Percentiles rank a stretch among this genome's conserved stretches.
These are phyloP conservation scores for Lophius americanus DNA, from an alignment of 2,797 vertebrate genomes.

Conservation along the genomic window DNA sequence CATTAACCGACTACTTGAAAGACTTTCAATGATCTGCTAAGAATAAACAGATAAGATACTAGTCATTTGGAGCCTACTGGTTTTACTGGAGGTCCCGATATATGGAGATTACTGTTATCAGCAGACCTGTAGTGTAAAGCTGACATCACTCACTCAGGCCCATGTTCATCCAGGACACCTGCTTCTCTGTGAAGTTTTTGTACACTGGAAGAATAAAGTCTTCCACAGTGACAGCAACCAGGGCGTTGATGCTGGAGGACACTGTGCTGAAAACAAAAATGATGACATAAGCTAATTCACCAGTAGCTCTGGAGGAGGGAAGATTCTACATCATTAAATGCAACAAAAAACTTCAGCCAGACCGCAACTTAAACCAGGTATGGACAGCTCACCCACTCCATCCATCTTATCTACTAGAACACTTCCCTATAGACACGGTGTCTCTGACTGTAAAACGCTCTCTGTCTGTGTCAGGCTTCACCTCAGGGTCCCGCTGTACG, in stretches of 20 bases:
- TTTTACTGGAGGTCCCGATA: neutral
- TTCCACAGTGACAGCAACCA: conserved; percentile 86
- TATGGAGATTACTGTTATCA: neutral
- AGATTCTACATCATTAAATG: neutral
- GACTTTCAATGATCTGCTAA: neutral
- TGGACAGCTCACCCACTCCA: neutral
- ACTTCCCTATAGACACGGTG: neutral
- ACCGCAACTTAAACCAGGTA: neutral
- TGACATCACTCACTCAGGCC: conserved; percentile 81
- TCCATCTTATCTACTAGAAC: neutral
- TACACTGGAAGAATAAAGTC: conserved; percentile 80
- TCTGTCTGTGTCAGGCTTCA: conserved; percentile 50
- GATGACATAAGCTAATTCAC: neutral
- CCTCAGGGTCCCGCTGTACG: conserved; percentile 87
- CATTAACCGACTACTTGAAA: neutral
- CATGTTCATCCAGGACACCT: conserved; percentile 84
- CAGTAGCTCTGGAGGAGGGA: neutral
- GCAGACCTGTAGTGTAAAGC: neutral
- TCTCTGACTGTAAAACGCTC: neutral
- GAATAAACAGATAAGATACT: conserved; percentile 39
- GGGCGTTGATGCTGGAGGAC: conserved; percentile 88
- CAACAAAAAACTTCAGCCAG: neutral
- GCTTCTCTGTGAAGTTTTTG: conserved; percentile 72
- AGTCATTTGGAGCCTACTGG: neutral
- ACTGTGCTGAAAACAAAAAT: conserved; percentile 80